Evolutionary conservation across 2,113 vertebrate genomes (phyloP), one percentile per base, ranked within the genome.

Genomic region (Balaeniceps rex): DNA sequence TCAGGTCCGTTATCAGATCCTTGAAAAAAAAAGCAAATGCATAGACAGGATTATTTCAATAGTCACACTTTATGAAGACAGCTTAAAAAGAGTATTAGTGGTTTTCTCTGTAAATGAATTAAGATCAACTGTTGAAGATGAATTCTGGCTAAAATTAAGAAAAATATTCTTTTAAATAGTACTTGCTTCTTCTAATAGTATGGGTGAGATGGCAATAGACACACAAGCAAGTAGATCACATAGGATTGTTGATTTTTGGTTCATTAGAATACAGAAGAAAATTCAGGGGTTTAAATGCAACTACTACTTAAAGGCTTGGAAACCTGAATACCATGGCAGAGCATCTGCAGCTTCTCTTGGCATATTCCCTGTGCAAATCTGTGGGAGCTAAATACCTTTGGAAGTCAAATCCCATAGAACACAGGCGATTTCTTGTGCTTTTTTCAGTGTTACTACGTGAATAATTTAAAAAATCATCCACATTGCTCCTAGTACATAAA

Each of bases 1-100:
- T 98, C 81, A 99, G 82, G 36, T 98, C 97, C 2, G 21, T 85
- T 84, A 98, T 61, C 78, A 99, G 95, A 81, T 98, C 97, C 98
- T 98, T 85, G 61, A 52, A 51, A 93, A 60, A 77, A 88, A 89
- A 85, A 55, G 2, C 36, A 80, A 55, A 33, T 26, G 18, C 15
- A 58, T 19, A 72, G 21, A 25, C 8, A 68, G 9, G 25, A 58
- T 96, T 90, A 85, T 80, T 49, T 86, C 23, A 46, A 12, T 33
- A 63, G 36, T 52, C 9, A 46, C 9, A 14, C 12, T 83, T 87
- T 11, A 34, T 49, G 38, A 66, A 74, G 29, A 25, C 14, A 60
- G 12, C 10, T 74, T 58, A 38, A 69, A 86, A 87, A 84, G 72
- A 17, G 12, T 49, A 11, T 60, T 42, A 42, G 12, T 47, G 12